Evolutionary conservation across 2,888 invertebrate species (phyloP), one percentile per base, ranked within the genome.

Genomic region (Melanargia galathea): DNA sequence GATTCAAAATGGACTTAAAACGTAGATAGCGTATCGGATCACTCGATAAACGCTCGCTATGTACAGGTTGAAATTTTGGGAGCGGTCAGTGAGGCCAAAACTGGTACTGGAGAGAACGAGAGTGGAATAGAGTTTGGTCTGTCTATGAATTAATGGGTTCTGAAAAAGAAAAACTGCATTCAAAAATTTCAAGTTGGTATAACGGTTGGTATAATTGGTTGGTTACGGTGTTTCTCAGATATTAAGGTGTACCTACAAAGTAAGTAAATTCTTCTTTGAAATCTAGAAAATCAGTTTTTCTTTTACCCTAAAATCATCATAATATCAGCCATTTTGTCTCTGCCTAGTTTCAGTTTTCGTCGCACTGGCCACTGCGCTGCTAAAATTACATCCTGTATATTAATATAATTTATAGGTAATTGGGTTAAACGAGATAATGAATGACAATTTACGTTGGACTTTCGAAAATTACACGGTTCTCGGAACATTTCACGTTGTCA

Each of bases 401-500:
- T 35, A 35, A 52, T 52, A 48, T 58, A 58, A 58, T 81, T 85
- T 82, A 78, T 78, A 82, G 76, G 81, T 84, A 84, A 86, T 82
- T 84, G 78, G 86, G 86, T 84, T 87, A 84, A 74, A 63, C 33
- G 51, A 62, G 64, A 68, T 66, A 66, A 57, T 33, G 48, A 35
- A n/a, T 38, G 35, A 58, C 58, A 48, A 35, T 58, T 51, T 46
- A 46, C 33, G 33, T 58, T 22, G 40, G 35, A 48, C 58, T 58
- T 48, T 58, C 46, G 30, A n/a, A 24, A 58, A 58, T 46, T 20
- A 52, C 18, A 20, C 22, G 46, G 48, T 58, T 30, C 48, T 33
- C 24, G 20, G 46, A 57, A 46, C 20, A 48, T 30, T 43, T 35
- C 20, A 2, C 38, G 33, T 35, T 58, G 46, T 48, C 58, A 58